Percentiles rank a stretch among this genome's conserved stretches.
phyloP scores from a whole-genome alignment of 2,113 vertebrate species.

The Vireo altiloquus region DNA sequence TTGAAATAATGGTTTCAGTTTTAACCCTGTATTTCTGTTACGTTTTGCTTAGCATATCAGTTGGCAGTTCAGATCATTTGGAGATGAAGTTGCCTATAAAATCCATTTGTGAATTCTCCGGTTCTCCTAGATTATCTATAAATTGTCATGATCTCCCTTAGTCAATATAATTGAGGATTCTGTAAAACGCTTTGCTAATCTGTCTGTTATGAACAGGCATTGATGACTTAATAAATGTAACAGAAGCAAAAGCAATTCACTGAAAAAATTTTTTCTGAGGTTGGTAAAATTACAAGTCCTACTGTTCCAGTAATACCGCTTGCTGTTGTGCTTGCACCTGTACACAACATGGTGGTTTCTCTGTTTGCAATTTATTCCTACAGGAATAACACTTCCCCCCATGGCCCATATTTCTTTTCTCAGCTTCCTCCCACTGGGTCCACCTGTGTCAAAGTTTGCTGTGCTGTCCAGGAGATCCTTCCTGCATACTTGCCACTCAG shows the following conservation, averaged over 20 bases:
- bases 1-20: background rate
- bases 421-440: background rate
- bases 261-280: background rate
- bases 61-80: background rate
- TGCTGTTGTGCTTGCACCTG: background rate
- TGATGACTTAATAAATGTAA: background rate
- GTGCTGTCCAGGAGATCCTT: background rate
- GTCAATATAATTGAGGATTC: background rate
- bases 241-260: background rate
- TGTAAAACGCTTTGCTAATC: background rate
- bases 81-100: background rate
- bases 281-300: background rate
- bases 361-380: background rate
- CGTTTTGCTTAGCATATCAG: rapidly evolving
- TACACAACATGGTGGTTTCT: background rate
- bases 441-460: background rate
- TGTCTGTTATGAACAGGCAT: background rate
- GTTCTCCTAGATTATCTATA: background rate
- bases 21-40: background rate
- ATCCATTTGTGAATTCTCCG: rapidly evolving
- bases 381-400: background rate
- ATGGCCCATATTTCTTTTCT: background rate
- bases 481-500: background rate
- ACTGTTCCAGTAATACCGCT: background rate
- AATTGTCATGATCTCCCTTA: background rate